Evolutionary conservation across 2,888 invertebrate genomes (phyloP).

Genomic region (Protodeltote pygarga): DNA sequence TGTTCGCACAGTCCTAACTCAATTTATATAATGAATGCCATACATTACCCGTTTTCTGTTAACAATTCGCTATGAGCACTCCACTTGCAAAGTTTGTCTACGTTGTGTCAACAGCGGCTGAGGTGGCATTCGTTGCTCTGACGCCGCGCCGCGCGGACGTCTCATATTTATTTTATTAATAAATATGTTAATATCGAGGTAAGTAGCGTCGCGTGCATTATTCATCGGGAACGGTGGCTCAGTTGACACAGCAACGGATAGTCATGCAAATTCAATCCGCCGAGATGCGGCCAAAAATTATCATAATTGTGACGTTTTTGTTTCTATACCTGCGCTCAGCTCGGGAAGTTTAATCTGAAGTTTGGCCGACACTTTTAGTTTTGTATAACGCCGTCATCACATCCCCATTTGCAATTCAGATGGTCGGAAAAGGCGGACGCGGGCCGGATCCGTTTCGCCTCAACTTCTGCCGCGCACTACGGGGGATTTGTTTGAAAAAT

Average conservation of each 20-base stretch:
- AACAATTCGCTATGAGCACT: constrained; percentile 75
- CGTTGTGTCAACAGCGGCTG: constrained; percentile 72
- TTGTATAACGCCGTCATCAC: constrained; percentile 82
- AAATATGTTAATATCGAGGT: constrained; percentile 86
- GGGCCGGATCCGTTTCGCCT: constrained; percentile 62
- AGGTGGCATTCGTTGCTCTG: constrained; percentile 60
- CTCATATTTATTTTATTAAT: constrained; percentile 86
- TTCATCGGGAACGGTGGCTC: constrained; percentile 81
- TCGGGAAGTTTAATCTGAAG: constrained; percentile 83
- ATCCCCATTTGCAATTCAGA: constrained; percentile 85
- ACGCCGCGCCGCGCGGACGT: constrained; percentile 69
- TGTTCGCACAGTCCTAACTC: constrained; percentile 73
- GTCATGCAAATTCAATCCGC: constrained; percentile 86
- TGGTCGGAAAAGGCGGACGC: constrained; percentile 81
- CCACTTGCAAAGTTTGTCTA: constrained; percentile 68
- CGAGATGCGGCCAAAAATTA: constrained; percentile 82
- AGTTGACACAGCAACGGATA: constrained; percentile 85
- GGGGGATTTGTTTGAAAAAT: constrained; percentile 80
- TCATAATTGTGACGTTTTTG: constrained; percentile 87
- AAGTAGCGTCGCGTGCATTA: constrained; percentile 83
- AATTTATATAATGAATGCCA: constrained; percentile 85
- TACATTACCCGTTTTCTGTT: constrained; percentile 79
- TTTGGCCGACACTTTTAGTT: constrained; percentile 86
- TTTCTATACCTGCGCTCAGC: constrained; percentile 80
- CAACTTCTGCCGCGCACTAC: constrained; percentile 70